A percentile compares a stretch with the other conserved stretches of the same genome.
These are phyloP conservation scores for Eurytoma californica DNA, from an alignment of 2,888 invertebrate species.

Conservation along the genomic window DNA sequence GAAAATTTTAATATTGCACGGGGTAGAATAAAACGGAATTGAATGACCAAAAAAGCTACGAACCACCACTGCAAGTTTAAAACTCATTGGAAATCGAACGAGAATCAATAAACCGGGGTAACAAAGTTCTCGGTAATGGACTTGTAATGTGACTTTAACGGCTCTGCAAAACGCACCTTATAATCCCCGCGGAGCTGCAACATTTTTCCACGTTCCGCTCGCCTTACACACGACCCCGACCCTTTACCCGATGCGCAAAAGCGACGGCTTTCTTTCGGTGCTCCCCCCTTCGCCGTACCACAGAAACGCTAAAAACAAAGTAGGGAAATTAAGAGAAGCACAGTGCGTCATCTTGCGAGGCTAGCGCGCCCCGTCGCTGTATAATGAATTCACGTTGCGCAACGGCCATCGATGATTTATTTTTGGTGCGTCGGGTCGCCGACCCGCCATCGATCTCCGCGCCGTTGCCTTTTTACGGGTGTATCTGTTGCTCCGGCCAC, in stretches of 20 bases:
- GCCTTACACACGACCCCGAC: not conserved
- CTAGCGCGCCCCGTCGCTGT: no score
- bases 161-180: slow-evolving; percentile 9
- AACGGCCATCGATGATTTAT: no score
- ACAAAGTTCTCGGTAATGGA: slow-evolving; percentile 9
- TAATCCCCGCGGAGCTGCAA: slow-evolving; percentile 7
- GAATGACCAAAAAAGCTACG: no score
- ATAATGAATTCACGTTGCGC: no score
- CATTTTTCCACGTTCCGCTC: not conserved
- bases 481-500: no score
- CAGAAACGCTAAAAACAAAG: not conserved
- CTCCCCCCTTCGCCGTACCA: not conserved
- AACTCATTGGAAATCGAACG: not conserved
- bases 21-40: no score
- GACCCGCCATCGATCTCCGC: no score
- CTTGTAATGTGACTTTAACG: slow-evolving; percentile 30
- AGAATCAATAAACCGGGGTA: slow-evolving; percentile 16
- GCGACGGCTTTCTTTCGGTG: not conserved
- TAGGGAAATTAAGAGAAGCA: no score
- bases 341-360: no score
- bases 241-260: not conserved
- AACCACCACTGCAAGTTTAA: no score
- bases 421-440: no score
- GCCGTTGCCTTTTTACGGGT: no score
- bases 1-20: not conserved